Evolutionary conservation across 30 jellyfish, hydroid and myxozoan genomes (phyloP).

Genomic region (Hydra vulgaris): DNA sequence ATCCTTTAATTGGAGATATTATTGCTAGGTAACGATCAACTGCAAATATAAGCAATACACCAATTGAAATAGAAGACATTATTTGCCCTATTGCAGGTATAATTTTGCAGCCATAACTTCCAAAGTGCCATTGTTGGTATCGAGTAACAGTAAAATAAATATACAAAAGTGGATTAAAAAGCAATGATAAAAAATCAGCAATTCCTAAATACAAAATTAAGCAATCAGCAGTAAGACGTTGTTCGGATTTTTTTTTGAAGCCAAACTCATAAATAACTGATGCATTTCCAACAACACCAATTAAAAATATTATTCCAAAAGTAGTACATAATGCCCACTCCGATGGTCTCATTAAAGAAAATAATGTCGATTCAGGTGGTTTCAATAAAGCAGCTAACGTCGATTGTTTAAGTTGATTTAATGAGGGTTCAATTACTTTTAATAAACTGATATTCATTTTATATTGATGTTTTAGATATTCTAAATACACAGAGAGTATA

Average conservation of each 20-base stretch:
- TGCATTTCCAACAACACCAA: slow-evolving; percentile 27
- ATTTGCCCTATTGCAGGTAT: slow-evolving; percentile 37
- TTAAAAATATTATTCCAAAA: slow-evolving; percentile 7
- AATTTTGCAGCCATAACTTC: slow-evolving; percentile 20
- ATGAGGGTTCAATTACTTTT: too few relatives aligned
- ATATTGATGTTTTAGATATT: too few relatives aligned
- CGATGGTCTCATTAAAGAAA: too few relatives aligned
- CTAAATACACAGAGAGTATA: too few relatives aligned
- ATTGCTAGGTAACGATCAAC: slow-evolving; percentile 27
- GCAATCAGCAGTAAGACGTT: slow-evolving; percentile 26
- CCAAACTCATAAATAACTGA: slow-evolving; percentile 24
- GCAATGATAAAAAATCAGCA: slow-evolving; percentile 15
- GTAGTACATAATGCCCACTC: slow-evolving; percentile 18
- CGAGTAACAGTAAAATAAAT: slow-evolving; percentile 10
- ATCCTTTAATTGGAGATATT: slow-evolving; percentile 27
- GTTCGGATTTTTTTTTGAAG: not conserved
- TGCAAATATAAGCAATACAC: slow-evolving; percentile 18
- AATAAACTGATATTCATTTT: too few relatives aligned
- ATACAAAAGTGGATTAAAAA: slow-evolving; percentile 20
- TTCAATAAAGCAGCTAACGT: too few relatives aligned
- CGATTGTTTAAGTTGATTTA: too few relatives aligned
- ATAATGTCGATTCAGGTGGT: too few relatives aligned
- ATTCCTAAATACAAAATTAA: slow-evolving; percentile 27
- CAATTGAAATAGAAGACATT: slow-evolving; percentile 18
- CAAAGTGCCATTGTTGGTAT: slow-evolving; percentile 24